Percentiles rank a stretch among this genome's conserved stretches.
These are phyloP conservation scores for Chromobotia macracanthus DNA, from an alignment of 2,797 vertebrate species.

Conservation along the genomic window DNA sequence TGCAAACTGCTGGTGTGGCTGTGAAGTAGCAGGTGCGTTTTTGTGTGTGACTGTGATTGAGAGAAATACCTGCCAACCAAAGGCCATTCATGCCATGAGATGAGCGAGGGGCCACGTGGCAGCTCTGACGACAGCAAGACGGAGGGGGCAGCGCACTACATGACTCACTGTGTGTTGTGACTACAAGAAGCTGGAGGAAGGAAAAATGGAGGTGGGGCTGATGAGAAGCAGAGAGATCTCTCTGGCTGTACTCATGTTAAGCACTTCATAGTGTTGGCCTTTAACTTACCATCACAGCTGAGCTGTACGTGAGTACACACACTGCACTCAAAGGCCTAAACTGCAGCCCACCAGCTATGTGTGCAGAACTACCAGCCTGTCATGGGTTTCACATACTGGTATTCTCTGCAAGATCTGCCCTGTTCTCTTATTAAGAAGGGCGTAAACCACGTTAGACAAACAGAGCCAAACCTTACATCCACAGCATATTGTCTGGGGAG, in stretches of 20 bases:
- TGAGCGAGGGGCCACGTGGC: constrained; percentile 8
- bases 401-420: constrained; percentile 21
- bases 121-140: constrained; percentile 28
- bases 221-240: constrained; percentile 1
- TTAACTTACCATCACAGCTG: neutral
- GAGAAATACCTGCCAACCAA: neutral
- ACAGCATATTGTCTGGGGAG: constrained; percentile 18
- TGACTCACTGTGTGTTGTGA: constrained; percentile 47
- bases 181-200: constrained; percentile 42
- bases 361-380: neutral
- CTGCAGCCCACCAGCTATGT: neutral
- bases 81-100: constrained; percentile 28
- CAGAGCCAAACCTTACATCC: constrained; percentile 36
- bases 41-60: neutral
- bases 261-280: neutral
- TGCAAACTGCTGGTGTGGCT: neutral
- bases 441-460: constrained; percentile 42
- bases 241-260: neutral
- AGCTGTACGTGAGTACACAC: neutral
- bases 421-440: constrained; percentile 27
- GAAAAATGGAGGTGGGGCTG: constrained; percentile 42
- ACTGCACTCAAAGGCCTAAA: no score
- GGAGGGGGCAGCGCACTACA: constrained; percentile 11
- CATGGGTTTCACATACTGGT: neutral
- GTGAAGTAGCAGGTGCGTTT: neutral